phyloP scores from a whole-genome alignment of 1,140 invertebrate species.

The Aradophagus sp. region DNA sequence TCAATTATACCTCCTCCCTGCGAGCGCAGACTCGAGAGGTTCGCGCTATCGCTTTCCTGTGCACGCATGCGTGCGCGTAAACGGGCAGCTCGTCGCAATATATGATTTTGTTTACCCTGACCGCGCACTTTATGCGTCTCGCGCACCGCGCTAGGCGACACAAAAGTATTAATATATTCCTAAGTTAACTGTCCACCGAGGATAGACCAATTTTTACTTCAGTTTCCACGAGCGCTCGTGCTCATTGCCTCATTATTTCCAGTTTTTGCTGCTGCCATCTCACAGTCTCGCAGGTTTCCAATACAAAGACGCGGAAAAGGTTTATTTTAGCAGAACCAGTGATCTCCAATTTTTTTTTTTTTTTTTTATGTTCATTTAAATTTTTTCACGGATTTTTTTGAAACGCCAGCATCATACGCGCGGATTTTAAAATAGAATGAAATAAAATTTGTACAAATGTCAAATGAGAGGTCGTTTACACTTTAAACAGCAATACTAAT shows the following conservation, averaged over 20 bases:
- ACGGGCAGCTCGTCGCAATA: constrained; percentile 38
- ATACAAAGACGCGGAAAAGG: no score
- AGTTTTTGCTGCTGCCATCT: neutral
- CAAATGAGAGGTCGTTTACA: no score
- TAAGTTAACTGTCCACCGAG: constrained; percentile 3
- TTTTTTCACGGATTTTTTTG: no score
- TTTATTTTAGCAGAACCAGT: no score
- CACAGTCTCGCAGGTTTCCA: no score
- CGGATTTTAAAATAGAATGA: no score
- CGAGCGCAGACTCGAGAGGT: constrained; percentile 32
- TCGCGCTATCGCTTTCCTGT: constrained; percentile 17
- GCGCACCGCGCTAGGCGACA: neutral
- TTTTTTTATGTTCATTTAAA: no score
- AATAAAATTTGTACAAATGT: no score
- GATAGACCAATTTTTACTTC: neutral
- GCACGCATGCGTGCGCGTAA: constrained; percentile 33
- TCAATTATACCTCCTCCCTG: constrained; percentile 74
- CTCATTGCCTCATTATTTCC: neutral
- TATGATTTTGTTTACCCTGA: constrained; percentile 31
- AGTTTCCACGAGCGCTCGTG: no score
- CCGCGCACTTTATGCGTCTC: constrained; percentile 1
- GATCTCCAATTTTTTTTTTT: no score
- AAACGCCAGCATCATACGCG: no score
- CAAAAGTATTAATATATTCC: constrained; percentile 20
- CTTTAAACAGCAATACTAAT: no score